Evolutionary conservation across 1,140 invertebrate genomes (phyloP), one percentile per base, ranked within the genome.

Genomic region (Littorina saxatilis): DNA sequence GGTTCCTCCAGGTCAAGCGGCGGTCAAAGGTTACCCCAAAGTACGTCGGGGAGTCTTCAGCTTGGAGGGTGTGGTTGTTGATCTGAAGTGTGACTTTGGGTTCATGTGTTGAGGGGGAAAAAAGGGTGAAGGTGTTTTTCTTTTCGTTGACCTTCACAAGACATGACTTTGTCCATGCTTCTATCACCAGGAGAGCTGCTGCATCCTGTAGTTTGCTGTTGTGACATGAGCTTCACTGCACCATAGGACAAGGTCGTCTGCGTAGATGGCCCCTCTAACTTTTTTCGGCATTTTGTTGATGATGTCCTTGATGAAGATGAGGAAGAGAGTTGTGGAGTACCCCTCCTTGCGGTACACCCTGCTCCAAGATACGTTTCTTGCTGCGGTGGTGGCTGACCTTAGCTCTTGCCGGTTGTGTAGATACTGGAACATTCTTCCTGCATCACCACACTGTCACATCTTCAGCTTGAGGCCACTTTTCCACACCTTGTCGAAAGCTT

Each of bases 301-400:
- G 13, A 84, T 35, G 72, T 85, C 84, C 66, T 81, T 82, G 63
- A 81, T 83, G 74, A 83, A 85, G 20, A 85, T n/a, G 2, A 85
- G 78, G 78, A 83, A n/a, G n/a, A n/a, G n/a, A n/a, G n/a, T n/a
- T n/a, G n/a, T n/a, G n/a, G n/a, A n/a, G n/a, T n/a, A n/a, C n/a
- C n/a, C n/a, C n/a, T n/a, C n/a, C n/a, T n/a, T n/a, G n/a, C n/a
- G n/a, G n/a, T n/a, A n/a, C n/a, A n/a, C n/a, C n/a, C n/a, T n/a
- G n/a, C n/a, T n/a, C n/a, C n/a, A n/a, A n/a, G n/a, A n/a, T n/a
- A n/a, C n/a, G n/a, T n/a, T n/a, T n/a, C n/a, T n/a, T n/a, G n/a
- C n/a, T n/a, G n/a, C n/a, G n/a, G n/a, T n/a, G n/a, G n/a, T n/a
- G n/a, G n/a, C n/a, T n/a, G n/a, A n/a, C n/a, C n/a, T n/a, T n/a